phyloP scores from a whole-genome alignment of 2,113 vertebrate genomes.

The Alouatta palliata region DNA sequence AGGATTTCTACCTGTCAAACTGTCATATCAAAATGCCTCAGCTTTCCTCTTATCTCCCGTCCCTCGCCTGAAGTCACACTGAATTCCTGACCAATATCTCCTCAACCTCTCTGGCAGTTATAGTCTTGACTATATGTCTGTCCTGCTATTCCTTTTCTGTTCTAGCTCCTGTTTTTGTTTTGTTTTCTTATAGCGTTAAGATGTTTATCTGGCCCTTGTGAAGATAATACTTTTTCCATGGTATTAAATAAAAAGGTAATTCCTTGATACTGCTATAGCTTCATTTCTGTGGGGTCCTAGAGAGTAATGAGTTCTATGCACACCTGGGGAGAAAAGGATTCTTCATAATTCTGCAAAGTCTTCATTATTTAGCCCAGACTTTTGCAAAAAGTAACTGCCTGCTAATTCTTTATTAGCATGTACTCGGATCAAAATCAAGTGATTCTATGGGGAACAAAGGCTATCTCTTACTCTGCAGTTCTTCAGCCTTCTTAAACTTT shows the following conservation, averaged over 20 bases:
- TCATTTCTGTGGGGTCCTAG: background rate
- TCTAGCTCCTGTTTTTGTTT: background rate
- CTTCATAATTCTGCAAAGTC: background rate
- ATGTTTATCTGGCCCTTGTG: background rate
- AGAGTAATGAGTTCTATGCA: fast-evolving
- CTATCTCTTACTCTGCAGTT: background rate
- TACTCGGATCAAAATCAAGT: background rate
- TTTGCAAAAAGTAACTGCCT: background rate
- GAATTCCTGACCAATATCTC: background rate
- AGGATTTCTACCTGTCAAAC: background rate
- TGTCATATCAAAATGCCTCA: background rate
- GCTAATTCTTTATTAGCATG: background rate
- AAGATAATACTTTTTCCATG: background rate
- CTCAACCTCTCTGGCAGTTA: too few relatives aligned
- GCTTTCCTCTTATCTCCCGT: too few relatives aligned
- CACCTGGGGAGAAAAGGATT: background rate
- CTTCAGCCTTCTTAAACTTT: background rate
- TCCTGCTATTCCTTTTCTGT: background rate
- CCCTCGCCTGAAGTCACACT: background rate
- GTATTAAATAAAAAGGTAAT: background rate
- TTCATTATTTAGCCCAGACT: background rate
- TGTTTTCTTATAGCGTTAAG: background rate
- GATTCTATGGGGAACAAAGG: background rate
- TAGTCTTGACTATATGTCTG: background rate
- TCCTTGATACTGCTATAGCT: background rate